A percentile compares a stretch with the other conserved stretches of the same genome.
Evolutionary conservation across 1,140 invertebrate genomes (phyloP).

Genomic region (Trigoniulus corallinus): DNA sequence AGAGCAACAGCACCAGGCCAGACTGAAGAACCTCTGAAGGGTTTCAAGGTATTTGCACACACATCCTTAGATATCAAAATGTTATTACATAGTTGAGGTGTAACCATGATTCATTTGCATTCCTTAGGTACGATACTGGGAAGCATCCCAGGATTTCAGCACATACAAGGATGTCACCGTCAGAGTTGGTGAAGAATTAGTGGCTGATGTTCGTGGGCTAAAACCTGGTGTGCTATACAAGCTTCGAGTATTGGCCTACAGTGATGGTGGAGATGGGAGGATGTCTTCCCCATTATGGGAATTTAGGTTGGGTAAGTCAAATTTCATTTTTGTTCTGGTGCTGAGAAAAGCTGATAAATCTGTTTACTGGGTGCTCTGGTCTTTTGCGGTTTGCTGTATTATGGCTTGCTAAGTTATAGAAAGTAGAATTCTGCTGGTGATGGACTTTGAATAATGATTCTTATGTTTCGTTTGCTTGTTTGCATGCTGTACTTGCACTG

Average conservation of each 20-base stretch:
- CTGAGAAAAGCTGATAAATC: too few relatives aligned
- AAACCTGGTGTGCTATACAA: slow-evolving; percentile 60
- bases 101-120: too few relatives aligned
- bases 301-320: slow-evolving; percentile 38
- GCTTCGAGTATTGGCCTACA: slow-evolving; percentile 77
- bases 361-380: too few relatives aligned
- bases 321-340: too few relatives aligned
- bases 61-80: too few relatives aligned
- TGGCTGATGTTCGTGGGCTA: slow-evolving; percentile 57
- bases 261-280: slow-evolving; percentile 82
- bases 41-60: slow-evolving; percentile 66
- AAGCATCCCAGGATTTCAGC: slow-evolving; percentile 78
- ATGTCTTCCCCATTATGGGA: slow-evolving; percentile 82
- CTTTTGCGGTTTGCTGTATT: too few relatives aligned
- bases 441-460: too few relatives aligned
- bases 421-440: too few relatives aligned
- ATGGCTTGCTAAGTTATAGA: too few relatives aligned
- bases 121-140: slow-evolving; percentile 72
- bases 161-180: slow-evolving; percentile 72
- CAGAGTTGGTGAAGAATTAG: slow-evolving; percentile 47
- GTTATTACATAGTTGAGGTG: too few relatives aligned
- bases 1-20: slow-evolving; percentile 72
- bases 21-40: slow-evolving; percentile 82
- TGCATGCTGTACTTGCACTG: too few relatives aligned
- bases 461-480: too few relatives aligned